Evolutionary conservation across 2,888 invertebrate genomes (phyloP), one percentile per base, ranked within the genome.

Genomic region (Rhabditoides inermis): DNA sequence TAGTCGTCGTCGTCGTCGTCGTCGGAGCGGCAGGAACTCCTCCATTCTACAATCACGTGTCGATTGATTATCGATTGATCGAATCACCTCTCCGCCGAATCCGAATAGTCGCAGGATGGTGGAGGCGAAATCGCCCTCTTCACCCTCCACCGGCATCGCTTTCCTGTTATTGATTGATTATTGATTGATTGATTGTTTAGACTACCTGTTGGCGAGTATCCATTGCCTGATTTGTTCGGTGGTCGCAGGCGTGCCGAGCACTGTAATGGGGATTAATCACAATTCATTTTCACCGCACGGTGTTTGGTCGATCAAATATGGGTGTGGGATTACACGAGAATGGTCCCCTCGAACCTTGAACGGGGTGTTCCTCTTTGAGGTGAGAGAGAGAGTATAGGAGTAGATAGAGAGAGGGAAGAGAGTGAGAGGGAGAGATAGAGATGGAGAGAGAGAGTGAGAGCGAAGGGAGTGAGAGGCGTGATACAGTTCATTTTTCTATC

Each of bases 181-280:
- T 44, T 68, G 69, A 35, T 66, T 45, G 6, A 72, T 42, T 49
- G 71, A 69, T 44, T 72, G n/a, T n/a, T 4, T 28, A 22, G 36
- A n/a, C 40, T 51, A 45, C 6, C 64, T 41, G 45, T 70, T 69
- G 27, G 63, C 66, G 27, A 72, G 51, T 40, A 72, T 70, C 72
- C 72, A 72, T 44, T 68, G 69, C 35, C 67, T 45, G 6, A 72
- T 42, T 49, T 72, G 69, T 44, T 72, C 71, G 18, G 71, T 72
- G 15, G 72, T 70, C 3, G 72, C 72, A 6, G 39, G 55, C 7
- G n/a, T n/a, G n/a, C n/a, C n/a, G n/a, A n/a, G n/a, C n/a, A n/a
- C n/a, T n/a, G n/a, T n/a, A n/a, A n/a, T n/a, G n/a, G n/a, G n/a
- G n/a, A n/a, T n/a, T n/a, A n/a, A n/a, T n/a, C n/a, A n/a, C n/a